Evolutionary conservation across 2,888 invertebrate species (phyloP).

Genomic region (Julus scanicus): DNA sequence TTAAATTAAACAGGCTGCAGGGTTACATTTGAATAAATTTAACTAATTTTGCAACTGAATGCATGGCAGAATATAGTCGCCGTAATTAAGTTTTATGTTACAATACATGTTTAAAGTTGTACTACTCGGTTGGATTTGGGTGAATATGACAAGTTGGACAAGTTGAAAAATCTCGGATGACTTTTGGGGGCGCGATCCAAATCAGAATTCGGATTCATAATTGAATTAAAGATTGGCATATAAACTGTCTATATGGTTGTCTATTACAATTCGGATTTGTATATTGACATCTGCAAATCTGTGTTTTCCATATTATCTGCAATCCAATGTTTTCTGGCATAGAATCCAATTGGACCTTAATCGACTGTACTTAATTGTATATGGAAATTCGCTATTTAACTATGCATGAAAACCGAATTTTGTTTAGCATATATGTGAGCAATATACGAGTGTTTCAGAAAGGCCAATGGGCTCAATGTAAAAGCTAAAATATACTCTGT

Average conservation of each 20-base stretch:
- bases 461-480: too few species aligned
- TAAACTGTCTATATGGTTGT: not conserved
- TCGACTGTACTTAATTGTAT: not conserved
- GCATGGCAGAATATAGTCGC: not conserved
- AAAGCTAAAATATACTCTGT: not conserved
- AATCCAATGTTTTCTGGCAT: not conserved
- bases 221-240: not conserved
- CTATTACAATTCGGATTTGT: not conserved
- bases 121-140: too few species aligned
- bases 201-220: not conserved
- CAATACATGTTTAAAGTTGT: not conserved
- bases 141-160: not conserved
- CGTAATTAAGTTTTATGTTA: not conserved
- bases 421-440: too few species aligned
- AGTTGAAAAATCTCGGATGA: not conserved
- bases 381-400: not conserved
- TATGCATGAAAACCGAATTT: not conserved
- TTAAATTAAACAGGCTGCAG: not conserved
- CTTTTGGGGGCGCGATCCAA: not conserved
- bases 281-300: too few species aligned
- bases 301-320: not conserved
- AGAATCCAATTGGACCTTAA: not conserved
- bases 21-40: not conserved
- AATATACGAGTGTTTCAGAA: not conserved
- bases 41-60: not conserved